Conservation (phyloP, 2,113 vertebrate genomes). For the Ceuthmochares aereus region DNA sequence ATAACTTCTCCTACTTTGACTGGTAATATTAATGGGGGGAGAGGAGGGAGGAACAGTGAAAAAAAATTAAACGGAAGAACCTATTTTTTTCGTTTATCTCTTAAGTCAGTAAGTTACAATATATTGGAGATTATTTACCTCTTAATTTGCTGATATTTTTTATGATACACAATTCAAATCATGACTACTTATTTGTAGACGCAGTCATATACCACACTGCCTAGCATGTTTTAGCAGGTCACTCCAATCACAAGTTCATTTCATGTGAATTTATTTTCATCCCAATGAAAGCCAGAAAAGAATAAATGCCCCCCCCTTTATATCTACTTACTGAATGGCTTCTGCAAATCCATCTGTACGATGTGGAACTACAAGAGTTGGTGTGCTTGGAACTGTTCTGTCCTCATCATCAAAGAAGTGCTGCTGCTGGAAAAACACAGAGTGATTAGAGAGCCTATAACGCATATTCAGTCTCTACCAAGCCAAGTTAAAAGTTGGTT, state of each 20-base stretch:
- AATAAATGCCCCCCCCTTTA: background rate
- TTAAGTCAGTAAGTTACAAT: background rate
- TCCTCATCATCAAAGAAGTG: slow-evolving; percentile 95
- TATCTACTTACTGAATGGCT: slow-evolving; percentile 90
- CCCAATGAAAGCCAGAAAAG: background rate
- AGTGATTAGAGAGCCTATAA: background rate
- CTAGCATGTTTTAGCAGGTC: background rate
- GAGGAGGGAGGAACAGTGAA: rapidly evolving
- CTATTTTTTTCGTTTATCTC: background rate
- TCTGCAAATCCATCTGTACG: slow-evolving; percentile 93
- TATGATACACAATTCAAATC: background rate
- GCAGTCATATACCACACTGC: background rate
- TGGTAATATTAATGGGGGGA: background rate
- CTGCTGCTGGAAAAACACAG: slow-evolving; percentile 78
- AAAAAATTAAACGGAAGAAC: background rate
- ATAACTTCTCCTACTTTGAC: background rate
- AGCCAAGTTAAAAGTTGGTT: background rate
- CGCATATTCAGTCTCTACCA: background rate
- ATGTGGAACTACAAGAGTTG: slow-evolving; percentile 90
- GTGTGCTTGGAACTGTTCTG: slow-evolving; percentile 94
- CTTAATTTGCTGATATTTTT: background rate
- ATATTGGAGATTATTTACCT: background rate
- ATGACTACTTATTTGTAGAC: background rate
- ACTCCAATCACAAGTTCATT: background rate
- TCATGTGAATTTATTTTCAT: background rate